Base-by-base conservation (phyloP, 1,140 invertebrate species). In the Stegodyphus dumicola region DNA sequence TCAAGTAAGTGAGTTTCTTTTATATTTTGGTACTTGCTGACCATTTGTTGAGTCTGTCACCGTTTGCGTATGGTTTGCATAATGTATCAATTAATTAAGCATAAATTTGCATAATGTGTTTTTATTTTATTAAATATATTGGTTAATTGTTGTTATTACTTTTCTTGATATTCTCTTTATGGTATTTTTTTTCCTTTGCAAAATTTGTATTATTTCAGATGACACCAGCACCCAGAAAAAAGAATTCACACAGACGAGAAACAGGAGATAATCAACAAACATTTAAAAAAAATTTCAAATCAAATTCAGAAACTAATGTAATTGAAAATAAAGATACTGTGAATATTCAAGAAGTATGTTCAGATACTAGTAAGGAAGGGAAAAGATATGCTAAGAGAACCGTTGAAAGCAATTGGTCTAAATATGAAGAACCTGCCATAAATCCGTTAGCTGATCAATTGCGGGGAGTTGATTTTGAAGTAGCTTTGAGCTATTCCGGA, bases 391-490 rank as follows among this genome's bases (percentile, higher is more conserved):
- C 11, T 33, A 83, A 75, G 53, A 10, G 71, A 75, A 13, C 17
- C 65, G 52, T 77, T 13, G 52, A 33, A 48, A 85, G 52, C 60
- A 85, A 85, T 51, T 85, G 81, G 81, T 13, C 48, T 48, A 85
- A 70, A 76, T 85, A 85, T 85, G 81, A 76, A 48, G 81, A 85
- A 49, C 71, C 71, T 18, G 7, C 18, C 13, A 48, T 6, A 56
- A 73, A 85, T 54, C 81, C 81, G 7, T 65, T 76, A 76, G 81
- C 73, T 56, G 81, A 85, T 60, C 54, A 60, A 49, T 70, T 56
- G 53, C 17, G 81, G 49, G 81, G 81, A 13, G 17, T 69, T 18
- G 81, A 85, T 85, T 85, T 85, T 85, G 81, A 76, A 48, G 74
- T 85, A 33, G 11, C 76, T 0, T 60, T 77, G 49, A 85, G 73